Evolutionary conservation across 1,140 invertebrate genomes (phyloP), one percentile per base, ranked within the genome.

Genomic region (Saxidomus purpurata): DNA sequence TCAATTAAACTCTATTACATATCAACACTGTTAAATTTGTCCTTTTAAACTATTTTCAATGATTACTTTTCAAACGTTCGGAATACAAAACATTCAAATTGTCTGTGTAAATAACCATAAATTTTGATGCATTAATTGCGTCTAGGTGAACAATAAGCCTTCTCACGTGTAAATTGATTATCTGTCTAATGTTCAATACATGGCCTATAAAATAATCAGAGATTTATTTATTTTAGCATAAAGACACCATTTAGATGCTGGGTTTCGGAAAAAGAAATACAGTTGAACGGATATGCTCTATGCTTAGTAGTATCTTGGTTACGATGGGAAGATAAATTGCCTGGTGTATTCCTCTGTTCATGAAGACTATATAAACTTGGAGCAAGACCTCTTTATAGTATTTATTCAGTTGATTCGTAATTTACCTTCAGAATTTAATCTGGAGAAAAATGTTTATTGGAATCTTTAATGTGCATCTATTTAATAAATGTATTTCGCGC

Each of bases 1-100:
- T 79, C 76, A 79, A 79, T 79, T 52, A 31, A 55, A 79, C 47
- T 59, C 47, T 28, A 79, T 79, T 79, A 59, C 25, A 79, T 52
- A 79, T 52, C 31, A 55, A 19, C n/a, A 6, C 22, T 43, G 40
- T 79, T 79, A 28, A 34, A 34, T 34, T 40, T 79, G 76, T 79
- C 31, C 76, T 55, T 79, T 79, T 79, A 19, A 36, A 40, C 1
- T 49, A 79, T 52, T 17, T 3, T 55, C 76, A 79, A 79, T 79
- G 31, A 79, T 36, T 34, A 79, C 49, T 55, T 79, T 55, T 49
- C 11, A 52, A 22, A 55, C 28, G 8, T 13, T 79, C 55, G 43
- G 19, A 22, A 36, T 55, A 55, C 22, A 79, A 79, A 79, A 55
- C 47, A 55, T 79, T 79, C 11, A 79, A 79, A 79, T 36, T 52